Conservation (phyloP, 1,140 invertebrate genomes). For the Lordiphosa mommai region DNA sequence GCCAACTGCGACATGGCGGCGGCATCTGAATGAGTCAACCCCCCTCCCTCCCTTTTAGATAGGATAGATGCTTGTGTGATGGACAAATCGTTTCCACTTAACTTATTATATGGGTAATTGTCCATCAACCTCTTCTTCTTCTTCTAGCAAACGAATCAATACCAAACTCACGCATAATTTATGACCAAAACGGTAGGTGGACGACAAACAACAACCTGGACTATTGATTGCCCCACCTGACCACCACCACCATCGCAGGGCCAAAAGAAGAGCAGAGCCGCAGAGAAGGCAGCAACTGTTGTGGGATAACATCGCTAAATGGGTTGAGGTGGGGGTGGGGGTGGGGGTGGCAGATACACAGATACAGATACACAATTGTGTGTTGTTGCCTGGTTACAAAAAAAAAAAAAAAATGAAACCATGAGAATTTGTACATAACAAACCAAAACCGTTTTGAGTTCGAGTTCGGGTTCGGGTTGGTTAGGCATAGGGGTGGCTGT, state of each 20-base stretch:
- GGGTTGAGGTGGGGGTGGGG: background rate
- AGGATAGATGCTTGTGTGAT: no score
- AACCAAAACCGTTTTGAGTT: constrained; percentile 45
- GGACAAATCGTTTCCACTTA: background rate
- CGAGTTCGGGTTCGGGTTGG: constrained; percentile 44
- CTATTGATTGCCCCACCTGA: background rate
- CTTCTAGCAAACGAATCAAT: constrained; percentile 44
- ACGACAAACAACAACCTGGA: background rate
- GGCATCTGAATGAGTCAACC: no score
- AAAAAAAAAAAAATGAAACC: constrained; percentile 31
- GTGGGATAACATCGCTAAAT: constrained; percentile 3
- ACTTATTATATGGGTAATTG: background rate
- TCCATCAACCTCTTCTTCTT: background rate
- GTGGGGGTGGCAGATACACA: constrained; percentile 9
- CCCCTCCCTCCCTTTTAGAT: no score
- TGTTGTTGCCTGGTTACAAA: constrained; percentile 61
- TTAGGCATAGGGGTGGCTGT: constrained; percentile 49
- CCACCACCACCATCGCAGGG: background rate
- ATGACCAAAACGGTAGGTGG: constrained; percentile 24
- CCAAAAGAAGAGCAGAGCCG: constrained; percentile 3
- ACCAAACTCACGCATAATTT: constrained; percentile 63
- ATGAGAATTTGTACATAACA: constrained; percentile 73
- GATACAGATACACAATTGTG: constrained; percentile 49
- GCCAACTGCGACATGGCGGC: constrained; percentile 3
- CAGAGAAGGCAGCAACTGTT: background rate